A percentile compares a stretch with the other conserved stretches of the same genome.
These are phyloP conservation scores for Eupithecia vulgata DNA, from an alignment of 2,888 invertebrate species.

Conservation along the genomic window DNA sequence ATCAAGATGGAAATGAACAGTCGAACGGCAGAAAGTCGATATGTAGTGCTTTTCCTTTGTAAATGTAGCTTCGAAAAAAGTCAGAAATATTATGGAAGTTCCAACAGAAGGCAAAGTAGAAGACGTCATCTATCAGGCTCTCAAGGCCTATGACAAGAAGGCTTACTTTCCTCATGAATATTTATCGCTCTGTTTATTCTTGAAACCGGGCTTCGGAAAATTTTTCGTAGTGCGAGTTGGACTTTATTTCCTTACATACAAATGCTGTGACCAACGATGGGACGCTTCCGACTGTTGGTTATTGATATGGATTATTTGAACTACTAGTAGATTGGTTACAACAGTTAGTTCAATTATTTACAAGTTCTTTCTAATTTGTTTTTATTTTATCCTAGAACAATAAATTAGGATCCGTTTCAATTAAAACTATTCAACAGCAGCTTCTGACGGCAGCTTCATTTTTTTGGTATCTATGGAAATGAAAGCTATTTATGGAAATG, in stretches of 20 bases:
- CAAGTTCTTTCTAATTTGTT: too few species aligned
- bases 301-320: too few species aligned
- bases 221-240: constrained; percentile 37
- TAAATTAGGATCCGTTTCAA: not conserved
- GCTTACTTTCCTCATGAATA: constrained; percentile 78
- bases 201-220: constrained; percentile 59
- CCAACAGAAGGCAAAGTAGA: constrained; percentile 57
- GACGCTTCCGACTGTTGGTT: too few species aligned
- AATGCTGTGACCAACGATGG: not conserved
- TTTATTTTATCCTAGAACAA: not conserved
- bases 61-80: not conserved
- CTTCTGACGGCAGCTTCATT: not conserved
- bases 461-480: not conserved
- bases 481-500: not conserved
- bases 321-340: too few species aligned
- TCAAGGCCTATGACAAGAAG: constrained; percentile 77
- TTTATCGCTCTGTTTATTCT: constrained; percentile 73
- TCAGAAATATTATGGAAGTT: constrained; percentile 24
- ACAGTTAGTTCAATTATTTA: too few species aligned
- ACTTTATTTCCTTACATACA: not conserved
- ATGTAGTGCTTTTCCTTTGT: not conserved
- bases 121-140: constrained; percentile 76
- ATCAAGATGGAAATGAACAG: not conserved
- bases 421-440: not conserved
- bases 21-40: not conserved